A percentile compares a stretch with the other conserved stretches of the same genome.
Conservation (phyloP, 2,797 vertebrate species). For the Pangasius larnaudii region DNA sequence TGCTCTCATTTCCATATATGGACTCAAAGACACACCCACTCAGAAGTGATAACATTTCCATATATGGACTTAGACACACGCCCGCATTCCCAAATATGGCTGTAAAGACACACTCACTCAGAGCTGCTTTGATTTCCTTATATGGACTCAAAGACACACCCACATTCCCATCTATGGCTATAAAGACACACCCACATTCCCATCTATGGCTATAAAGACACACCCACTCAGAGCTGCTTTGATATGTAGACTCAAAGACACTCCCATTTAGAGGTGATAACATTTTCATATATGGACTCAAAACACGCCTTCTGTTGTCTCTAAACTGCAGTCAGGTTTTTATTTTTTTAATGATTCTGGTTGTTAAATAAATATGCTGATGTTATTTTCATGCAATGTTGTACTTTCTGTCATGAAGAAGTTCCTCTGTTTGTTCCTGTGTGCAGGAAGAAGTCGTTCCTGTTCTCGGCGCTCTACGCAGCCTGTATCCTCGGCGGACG, state of each 20-base stretch:
- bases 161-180: background rate
- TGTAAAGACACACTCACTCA: background rate
- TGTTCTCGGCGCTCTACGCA: conserved; percentile 93
- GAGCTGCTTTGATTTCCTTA: background rate
- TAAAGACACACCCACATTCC: background rate
- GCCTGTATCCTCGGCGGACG: conserved; percentile 96
- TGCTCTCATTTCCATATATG: background rate
- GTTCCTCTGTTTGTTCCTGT: background rate
- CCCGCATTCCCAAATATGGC: background rate
- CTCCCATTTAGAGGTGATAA: background rate
- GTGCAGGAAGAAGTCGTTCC: conserved; percentile 97
- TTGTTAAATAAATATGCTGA: background rate
- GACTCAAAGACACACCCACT: background rate
- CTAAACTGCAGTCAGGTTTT: background rate
- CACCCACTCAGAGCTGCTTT: background rate
- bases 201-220: background rate
- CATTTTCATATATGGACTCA: background rate
- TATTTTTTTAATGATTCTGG: background rate
- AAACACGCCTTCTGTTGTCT: too few species aligned
- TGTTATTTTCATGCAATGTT: background rate
- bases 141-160: background rate
- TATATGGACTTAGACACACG: background rate
- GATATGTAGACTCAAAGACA: background rate
- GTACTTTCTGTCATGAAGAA: background rate
- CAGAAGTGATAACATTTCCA: background rate